Base-by-base conservation (phyloP, 1,140 invertebrate species). In the Choristoneura fumiferana region DNA sequence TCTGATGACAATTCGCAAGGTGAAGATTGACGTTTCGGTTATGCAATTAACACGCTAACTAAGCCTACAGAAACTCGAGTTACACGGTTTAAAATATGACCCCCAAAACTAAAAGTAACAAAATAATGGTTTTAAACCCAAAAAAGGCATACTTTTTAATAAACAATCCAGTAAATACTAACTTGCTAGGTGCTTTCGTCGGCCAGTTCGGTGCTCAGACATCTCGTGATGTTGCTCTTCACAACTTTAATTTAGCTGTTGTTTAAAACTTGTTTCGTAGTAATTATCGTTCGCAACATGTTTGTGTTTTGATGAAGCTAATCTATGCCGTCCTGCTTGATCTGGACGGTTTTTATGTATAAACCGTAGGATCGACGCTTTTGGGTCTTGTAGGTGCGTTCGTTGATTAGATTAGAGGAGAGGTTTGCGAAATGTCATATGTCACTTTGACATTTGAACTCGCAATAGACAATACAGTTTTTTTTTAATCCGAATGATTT, bases 271-370 rank as follows among this genome's bases (percentile, higher is more conserved):
- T 93, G 92, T 92, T 93, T 90, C 93, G 92, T 81, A 92, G 79
- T 66, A 91, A 83, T n/a, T 78, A 91, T 91, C 73, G 92, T 93
- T 89, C 93, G 91, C 86, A 92, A 89, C 92, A 94, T 94, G 81
- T 89, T 89, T 79, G 60, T 65, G 73, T 71, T 62, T 58, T 39
- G 68, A 65, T 61, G 74, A 61, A 57, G 61, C 69, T 77, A 72
- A 71, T 70, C 67, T 73, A 70, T 49, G 36, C 79, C 85, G 82
- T 83, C 82, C 81, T n/a, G 76, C 77, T 58, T 81, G 72, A 71
- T 71, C 62, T 65, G 81, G 84, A 87, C 82, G 81, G 81, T n/a
- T 73, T 73, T 73, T 69, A 58, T 62, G 62, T 58, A n/a, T 60
- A 67, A 71, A 69, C 71, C 69, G 63, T 68, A 73, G 70, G 75